Percentiles rank a stretch among this genome's conserved stretches.
Evolutionary conservation across 35 echinoderm and acorn worm species (phyloP).

Genomic region (Anneissia japonica): DNA sequence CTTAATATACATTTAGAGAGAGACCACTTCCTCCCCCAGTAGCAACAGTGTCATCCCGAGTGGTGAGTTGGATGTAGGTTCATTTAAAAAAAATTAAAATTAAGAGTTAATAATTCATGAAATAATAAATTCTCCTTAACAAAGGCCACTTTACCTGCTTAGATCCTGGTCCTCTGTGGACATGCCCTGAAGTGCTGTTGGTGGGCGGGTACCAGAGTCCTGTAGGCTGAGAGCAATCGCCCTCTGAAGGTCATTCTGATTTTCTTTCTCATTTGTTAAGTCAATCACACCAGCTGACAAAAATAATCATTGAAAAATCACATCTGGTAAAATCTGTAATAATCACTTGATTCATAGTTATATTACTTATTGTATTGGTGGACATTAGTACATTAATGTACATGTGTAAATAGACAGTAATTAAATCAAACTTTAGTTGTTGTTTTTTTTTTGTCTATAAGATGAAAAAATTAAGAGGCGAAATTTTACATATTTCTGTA

Average conservation of each 20-base stretch:
- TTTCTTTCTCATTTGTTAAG: slow-evolving; percentile 85
- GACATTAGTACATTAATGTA: no score
- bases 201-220: slow-evolving; percentile 9
- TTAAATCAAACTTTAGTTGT: no score
- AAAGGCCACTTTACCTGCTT: slow-evolving; percentile 90
- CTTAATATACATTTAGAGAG: not conserved
- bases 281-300: slow-evolving; percentile 71
- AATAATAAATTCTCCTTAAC: no score
- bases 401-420: no score
- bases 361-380: not conserved
- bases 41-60: no score
- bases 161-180: slow-evolving; percentile 95
- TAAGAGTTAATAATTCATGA: no score
- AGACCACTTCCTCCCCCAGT: not conserved
- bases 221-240: slow-evolving; percentile 88
- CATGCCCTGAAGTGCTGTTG: slow-evolving; percentile 44
- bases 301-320: not conserved
- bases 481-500: no score
- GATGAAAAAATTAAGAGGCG: no score
- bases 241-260: slow-evolving; percentile 67
- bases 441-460: no score
- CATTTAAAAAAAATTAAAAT: no score
- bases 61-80: no score
- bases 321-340: not conserved
- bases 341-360: not conserved